Evolutionary conservation across 2,113 vertebrate genomes (phyloP), one percentile per base, ranked within the genome.

Genomic region (Megaceryle torquata): DNA sequence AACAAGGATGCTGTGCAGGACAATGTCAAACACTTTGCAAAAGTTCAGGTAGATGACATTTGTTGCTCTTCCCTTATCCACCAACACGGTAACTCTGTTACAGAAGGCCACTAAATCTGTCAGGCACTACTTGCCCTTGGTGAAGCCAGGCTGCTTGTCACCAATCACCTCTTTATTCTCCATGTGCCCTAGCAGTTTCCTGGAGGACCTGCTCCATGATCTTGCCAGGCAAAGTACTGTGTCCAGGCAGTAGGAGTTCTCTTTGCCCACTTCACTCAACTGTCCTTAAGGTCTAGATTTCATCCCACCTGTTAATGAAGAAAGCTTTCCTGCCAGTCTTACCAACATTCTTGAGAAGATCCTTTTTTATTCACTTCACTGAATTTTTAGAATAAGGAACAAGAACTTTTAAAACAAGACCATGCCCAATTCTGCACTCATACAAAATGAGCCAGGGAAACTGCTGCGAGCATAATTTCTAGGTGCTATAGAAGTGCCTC

Each of bases 201-300:
- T 19, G 31, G 10, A 57, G 31, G 31, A 57, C 33, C 56, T n/a
- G 17, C 39, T 41, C 39, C 39, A 41, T 41, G 39, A 41, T 41
- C 39, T 41, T 41, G 39, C 39, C 39, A 41, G 57, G 57, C 19
- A 59, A 41, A 13, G 44, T 5, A 65, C 28, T 16, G 15, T 2
- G 10, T 16, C 8, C 28, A 71, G 39, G 6, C 18, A 60, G 60
- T 1, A 1, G 0, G 37, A 37, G 65, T 19, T 67, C 28, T 43
- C 48, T 53, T 61, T 13, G 44, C 56, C 31, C 41, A 16, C 13
- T 81, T 77, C 29, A 44, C 17, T 15, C 24, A 26, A n/a, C 33
- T 74, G 16, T 29, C 68, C 35, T 43, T 18, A 65, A 70, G 48
- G 11, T 20, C 20, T 57, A 56, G 19, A 53, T 54, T 77, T 81